These are phyloP conservation scores for Trichopoda pennipes DNA, from an alignment of 2,888 invertebrate genomes.

Conservation along the genomic window DNA sequence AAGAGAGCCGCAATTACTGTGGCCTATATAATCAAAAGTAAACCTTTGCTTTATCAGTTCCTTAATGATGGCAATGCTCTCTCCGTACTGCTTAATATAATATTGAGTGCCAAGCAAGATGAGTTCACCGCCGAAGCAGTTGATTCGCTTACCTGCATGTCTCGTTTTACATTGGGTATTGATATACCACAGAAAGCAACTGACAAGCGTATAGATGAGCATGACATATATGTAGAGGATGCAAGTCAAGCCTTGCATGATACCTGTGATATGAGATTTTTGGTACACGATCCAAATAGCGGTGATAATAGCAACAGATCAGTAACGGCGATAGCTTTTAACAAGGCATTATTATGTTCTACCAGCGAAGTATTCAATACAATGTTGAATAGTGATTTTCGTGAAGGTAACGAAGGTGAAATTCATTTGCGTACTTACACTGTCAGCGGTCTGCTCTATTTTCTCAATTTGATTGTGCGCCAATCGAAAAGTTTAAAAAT, in stretches of 20 bases:
- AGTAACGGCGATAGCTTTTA: constrained; percentile 74
- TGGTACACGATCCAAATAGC: constrained; percentile 71
- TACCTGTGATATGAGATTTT: constrained; percentile 77
- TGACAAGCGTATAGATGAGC: constrained; percentile 69
- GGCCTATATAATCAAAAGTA: constrained; percentile 78
- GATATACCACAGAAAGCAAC: constrained; percentile 71
- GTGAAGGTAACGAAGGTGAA: constrained; percentile 79
- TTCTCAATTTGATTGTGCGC: constrained; percentile 78
- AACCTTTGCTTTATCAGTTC: constrained; percentile 77
- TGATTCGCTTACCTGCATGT: constrained; percentile 78
- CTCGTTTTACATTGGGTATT: constrained; percentile 76
- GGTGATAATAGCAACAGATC: constrained; percentile 58
- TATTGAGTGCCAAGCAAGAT: constrained; percentile 76
- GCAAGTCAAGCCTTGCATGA: constrained; percentile 66
- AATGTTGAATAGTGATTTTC: constrained; percentile 80
- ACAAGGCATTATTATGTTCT: constrained; percentile 77
- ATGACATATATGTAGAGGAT: constrained; percentile 69
- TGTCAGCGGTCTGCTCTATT: constrained; percentile 78
- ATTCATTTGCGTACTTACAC: constrained; percentile 78
- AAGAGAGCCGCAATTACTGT: constrained; percentile 79
- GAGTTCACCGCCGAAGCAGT: constrained; percentile 78
- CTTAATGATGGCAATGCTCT: constrained; percentile 79
- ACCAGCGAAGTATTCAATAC: constrained; percentile 80
- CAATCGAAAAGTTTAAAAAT: constrained; percentile 71
- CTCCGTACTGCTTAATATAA: constrained; percentile 75